Percentiles rank a stretch among this genome's conserved stretches.
Conservation (phyloP, 2,797 vertebrate genomes). For the Lemur catta region DNA sequence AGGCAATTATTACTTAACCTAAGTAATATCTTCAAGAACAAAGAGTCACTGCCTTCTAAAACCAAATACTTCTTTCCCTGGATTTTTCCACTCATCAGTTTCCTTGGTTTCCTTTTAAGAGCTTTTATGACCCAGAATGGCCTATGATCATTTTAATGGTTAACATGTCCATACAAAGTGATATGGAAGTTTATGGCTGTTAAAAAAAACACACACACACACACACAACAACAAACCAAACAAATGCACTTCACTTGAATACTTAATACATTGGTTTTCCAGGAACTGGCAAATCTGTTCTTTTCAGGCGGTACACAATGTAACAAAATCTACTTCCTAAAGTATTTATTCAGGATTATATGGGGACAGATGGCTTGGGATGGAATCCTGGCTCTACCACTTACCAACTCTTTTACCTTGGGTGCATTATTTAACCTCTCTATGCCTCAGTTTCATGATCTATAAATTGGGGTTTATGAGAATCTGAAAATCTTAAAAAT, state of each 20-base stretch:
- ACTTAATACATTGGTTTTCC: not conserved
- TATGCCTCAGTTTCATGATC: not conserved
- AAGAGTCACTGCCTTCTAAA: not conserved
- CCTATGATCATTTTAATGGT: not conserved
- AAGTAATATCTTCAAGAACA: not conserved
- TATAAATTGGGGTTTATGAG: not conserved
- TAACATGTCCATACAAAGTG: not conserved
- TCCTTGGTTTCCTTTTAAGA: not conserved
- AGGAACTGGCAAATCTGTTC: not conserved
- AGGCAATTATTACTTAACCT: not conserved
- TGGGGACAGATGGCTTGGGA: not conserved
- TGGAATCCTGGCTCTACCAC: not conserved
- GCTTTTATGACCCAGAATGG: not conserved
- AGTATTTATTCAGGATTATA: not conserved
- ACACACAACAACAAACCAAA: not conserved
- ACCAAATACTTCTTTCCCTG: not conserved
- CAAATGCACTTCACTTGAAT: not conserved
- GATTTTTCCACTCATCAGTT: not conserved
- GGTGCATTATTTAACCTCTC: constrained; percentile 6
- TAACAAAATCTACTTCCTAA: not conserved
- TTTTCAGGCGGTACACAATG: not conserved
- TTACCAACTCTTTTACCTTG: not conserved
- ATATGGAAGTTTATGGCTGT: not conserved
- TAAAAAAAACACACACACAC: not conserved
- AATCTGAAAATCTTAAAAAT: constrained; percentile 42